Conservation (phyloP, 2,797 vertebrate genomes). For the Delichon dasypus region DNA sequence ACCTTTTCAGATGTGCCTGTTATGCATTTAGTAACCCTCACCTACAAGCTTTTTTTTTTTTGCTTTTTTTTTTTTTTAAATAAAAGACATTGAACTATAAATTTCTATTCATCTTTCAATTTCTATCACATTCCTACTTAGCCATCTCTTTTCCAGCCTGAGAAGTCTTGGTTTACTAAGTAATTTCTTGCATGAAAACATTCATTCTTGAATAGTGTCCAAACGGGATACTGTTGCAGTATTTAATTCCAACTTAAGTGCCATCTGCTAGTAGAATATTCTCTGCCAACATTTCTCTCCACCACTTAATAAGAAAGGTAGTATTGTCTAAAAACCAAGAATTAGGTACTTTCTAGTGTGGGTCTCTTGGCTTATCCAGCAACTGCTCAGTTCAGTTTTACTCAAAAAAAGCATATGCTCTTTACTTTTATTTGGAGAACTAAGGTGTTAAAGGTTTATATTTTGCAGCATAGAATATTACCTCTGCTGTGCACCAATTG, state of each 20-base stretch:
- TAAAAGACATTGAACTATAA: background rate
- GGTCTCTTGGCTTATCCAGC: background rate
- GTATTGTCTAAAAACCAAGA: background rate
- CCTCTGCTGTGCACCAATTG: background rate
- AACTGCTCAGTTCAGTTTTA: background rate
- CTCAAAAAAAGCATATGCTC: background rate
- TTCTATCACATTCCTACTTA: background rate
- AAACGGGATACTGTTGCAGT: slow-evolving; percentile 5
- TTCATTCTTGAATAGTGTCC: slow-evolving; percentile 32
- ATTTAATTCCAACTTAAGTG: slow-evolving; percentile 44
- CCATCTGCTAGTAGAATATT: slow-evolving; percentile 22
- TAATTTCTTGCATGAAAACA: slow-evolving; percentile 4
- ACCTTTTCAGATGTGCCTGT: background rate
- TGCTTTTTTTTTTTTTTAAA: background rate
- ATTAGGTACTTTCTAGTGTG: background rate
- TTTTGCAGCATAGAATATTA: background rate
- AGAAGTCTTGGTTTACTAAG: slow-evolving; percentile 9
- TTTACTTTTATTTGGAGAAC: background rate
- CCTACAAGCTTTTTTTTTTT: background rate
- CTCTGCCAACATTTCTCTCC: slow-evolving; percentile 20
- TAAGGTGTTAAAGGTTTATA: background rate
- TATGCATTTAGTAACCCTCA: background rate
- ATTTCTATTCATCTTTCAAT: background rate
- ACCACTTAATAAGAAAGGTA: background rate
- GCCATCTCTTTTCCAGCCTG: background rate